Evolutionary conservation across 2,797 vertebrate species (phyloP).

Genomic region (Lemur catta): DNA sequence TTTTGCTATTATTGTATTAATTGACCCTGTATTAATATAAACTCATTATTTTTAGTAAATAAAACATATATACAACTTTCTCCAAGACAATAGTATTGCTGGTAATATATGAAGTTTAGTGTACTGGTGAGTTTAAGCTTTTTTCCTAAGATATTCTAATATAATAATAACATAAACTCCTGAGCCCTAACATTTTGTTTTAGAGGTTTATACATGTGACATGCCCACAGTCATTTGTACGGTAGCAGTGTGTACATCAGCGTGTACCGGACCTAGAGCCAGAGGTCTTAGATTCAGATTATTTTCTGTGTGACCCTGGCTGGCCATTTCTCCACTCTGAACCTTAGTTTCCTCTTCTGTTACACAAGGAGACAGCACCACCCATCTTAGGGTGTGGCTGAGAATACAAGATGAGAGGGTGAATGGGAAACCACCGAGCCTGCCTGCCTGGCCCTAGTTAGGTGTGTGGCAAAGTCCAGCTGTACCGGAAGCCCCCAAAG

Average conservation of each 20-base stretch:
- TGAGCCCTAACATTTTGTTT: not conserved
- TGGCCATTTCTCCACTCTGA: not conserved
- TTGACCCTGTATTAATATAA: not conserved
- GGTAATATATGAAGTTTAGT: not conserved
- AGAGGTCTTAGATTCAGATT: not conserved
- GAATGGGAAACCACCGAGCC: accelerated
- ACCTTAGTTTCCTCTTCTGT: not conserved
- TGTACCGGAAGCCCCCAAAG: not conserved
- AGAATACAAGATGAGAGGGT: not conserved
- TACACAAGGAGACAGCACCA: not conserved
- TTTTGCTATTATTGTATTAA: not conserved
- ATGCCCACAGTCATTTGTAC: not conserved
- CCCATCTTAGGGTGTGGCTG: not conserved
- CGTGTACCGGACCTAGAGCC: not conserved
- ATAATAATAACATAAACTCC: not conserved
- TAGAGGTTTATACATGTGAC: not conserved
- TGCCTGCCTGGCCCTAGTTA: not conserved
- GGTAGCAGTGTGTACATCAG: accelerated
- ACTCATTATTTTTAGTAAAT: not conserved
- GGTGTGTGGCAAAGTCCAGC: not conserved
- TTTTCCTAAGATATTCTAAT: not conserved
- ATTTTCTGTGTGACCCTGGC: not conserved
- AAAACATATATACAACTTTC: not conserved
- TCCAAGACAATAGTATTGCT: not conserved
- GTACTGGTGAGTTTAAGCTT: not conserved